A percentile compares a stretch with the other conserved stretches of the same genome.
These are phyloP conservation scores for Takifugu rubripes DNA, from an alignment of 2,797 vertebrate species.

Conservation along the genomic window DNA sequence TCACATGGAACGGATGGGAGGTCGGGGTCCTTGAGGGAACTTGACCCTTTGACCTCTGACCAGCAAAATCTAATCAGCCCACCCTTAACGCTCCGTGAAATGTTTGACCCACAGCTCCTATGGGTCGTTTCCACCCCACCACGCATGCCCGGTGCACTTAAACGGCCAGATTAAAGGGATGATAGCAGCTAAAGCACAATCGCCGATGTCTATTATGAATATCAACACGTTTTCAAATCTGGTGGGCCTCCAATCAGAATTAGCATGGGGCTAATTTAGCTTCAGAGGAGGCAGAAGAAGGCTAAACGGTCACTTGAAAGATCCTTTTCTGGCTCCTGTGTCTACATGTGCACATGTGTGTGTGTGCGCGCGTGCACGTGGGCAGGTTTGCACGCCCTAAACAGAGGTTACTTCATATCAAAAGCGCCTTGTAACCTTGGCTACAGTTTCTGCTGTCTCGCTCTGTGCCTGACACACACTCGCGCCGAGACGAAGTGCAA, in stretches of 20 bases:
- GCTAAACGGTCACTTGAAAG: constrained; percentile 42
- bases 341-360: constrained; percentile 16
- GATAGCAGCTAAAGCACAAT: background rate
- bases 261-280: background rate
- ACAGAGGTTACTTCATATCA: constrained; percentile 80
- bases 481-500: constrained; percentile 18
- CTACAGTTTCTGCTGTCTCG: constrained; percentile 74
- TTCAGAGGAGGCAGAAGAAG: constrained; percentile 14
- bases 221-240: background rate
- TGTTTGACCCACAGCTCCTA: too few species aligned
- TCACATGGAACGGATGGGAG: too few species aligned
- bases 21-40: too few species aligned
- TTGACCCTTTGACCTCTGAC: constrained; percentile 17
- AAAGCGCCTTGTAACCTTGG: constrained; percentile 71
- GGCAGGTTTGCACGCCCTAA: constrained; percentile 62
- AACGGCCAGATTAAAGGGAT: too few species aligned
- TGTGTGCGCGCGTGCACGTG: constrained; percentile 14
- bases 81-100: background rate
- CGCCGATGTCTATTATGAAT: background rate
- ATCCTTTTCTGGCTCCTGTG: constrained; percentile 45
- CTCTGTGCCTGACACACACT: constrained; percentile 41
- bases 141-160: background rate
- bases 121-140: background rate
- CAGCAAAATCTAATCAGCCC: constrained; percentile 15
- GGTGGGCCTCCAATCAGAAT: background rate